Percentiles rank a stretch among this genome's conserved stretches.
phyloP scores from a whole-genome alignment of 2,797 vertebrate genomes.

The Halcyon smyrnensis region DNA sequence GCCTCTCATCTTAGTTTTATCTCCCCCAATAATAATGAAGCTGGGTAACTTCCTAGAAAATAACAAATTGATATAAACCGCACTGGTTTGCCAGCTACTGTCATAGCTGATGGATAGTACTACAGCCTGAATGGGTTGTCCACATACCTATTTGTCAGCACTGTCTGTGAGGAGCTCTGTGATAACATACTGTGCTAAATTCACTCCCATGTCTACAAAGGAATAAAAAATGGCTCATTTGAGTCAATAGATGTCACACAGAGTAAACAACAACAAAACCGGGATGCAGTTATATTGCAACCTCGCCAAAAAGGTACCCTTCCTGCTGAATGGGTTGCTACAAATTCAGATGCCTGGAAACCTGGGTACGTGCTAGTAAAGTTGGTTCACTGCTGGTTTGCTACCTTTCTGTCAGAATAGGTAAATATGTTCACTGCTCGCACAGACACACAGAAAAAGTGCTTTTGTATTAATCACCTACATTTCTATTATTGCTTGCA shows the following conservation, averaged over 20 bases:
- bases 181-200: constrained; percentile 73
- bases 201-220: constrained; percentile 67
- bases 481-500: background rate
- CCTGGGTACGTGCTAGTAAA: background rate
- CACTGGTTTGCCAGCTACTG: constrained; percentile 72
- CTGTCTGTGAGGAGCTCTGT: constrained; percentile 68
- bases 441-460: background rate
- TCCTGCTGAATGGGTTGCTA: background rate
- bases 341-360: background rate
- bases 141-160: constrained; percentile 75
- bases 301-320: background rate
- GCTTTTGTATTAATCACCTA: background rate
- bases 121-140: constrained; percentile 75
- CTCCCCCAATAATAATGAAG: constrained; percentile 71
- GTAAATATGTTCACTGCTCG: background rate
- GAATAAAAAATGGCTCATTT: constrained; percentile 72
- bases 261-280: constrained; percentile 67
- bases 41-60: constrained; percentile 73
- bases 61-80: constrained; percentile 71
- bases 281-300: background rate
- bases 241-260: constrained; percentile 62
- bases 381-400: background rate
- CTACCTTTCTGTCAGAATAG: background rate
- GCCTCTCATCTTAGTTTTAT: constrained; percentile 73
- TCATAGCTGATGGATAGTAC: constrained; percentile 72